A percentile compares a stretch with the other conserved stretches of the same genome.
phyloP scores from a whole-genome alignment of 2,888 invertebrate genomes.

The Melieria picta region DNA sequence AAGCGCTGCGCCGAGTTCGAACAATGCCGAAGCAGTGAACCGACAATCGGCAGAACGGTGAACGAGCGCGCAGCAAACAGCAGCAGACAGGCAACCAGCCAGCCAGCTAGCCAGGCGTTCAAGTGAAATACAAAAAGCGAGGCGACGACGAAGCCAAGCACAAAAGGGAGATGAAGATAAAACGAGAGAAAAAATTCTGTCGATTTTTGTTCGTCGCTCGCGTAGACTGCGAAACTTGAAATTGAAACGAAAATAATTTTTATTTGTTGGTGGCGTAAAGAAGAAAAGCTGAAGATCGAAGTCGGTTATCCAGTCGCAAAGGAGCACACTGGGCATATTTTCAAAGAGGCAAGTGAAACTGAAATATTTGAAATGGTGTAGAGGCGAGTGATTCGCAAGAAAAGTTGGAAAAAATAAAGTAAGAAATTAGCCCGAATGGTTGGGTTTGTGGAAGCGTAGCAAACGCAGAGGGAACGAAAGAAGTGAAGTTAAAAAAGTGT shows the following conservation, averaged over 20 bases:
- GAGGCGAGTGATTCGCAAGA: background rate
- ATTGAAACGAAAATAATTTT: slow-evolving; percentile 35
- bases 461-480: too few species aligned
- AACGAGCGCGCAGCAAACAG: slow-evolving; percentile 4
- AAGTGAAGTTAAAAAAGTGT: too few species aligned
- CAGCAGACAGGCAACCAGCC: slow-evolving; percentile 7
- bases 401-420: too few species aligned
- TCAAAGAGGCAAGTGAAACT: background rate
- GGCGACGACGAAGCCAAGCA: slow-evolving; percentile 27
- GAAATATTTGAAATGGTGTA: background rate
- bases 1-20: background rate
- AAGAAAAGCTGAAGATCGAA: slow-evolving; percentile 18
- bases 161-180: slow-evolving; percentile 32
- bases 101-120: slow-evolving; percentile 1
- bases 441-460: background rate
- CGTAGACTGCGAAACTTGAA: slow-evolving; percentile 38
- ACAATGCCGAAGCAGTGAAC: background rate
- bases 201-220: slow-evolving; percentile 37
- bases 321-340: background rate
- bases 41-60: background rate
- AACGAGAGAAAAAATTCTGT: slow-evolving; percentile 38
- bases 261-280: slow-evolving; percentile 24
- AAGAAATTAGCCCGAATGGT: background rate
- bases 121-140: slow-evolving; percentile 16
- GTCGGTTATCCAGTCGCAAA: slow-evolving; percentile 15